phyloP scores from a whole-genome alignment of 2,113 vertebrate genomes.

The Gyps fulvus region DNA sequence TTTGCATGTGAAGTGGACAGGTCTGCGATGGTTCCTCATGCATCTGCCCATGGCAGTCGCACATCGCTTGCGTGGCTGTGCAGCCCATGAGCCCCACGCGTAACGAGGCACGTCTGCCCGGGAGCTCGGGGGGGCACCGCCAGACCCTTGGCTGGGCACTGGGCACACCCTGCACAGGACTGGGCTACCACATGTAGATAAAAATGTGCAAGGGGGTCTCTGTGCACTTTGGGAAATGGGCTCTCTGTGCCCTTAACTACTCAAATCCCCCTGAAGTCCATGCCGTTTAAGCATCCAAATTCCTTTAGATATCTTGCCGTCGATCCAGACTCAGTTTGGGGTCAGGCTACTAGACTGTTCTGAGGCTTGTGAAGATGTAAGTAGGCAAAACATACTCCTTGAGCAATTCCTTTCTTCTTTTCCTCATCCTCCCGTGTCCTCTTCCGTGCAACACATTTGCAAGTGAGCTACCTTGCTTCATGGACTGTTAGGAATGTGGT shows the following conservation, averaged over 20 bases:
- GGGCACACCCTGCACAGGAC: neutral
- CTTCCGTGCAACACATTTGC: neutral
- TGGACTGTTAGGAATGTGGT: neutral
- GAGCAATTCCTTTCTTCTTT: neutral
- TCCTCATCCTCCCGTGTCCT: neutral
- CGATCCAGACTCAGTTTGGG: neutral
- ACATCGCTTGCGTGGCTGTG: neutral
- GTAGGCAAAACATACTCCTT: neutral
- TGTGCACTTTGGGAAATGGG: neutral
- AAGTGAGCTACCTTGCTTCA: neutral
- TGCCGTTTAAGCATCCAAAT: neutral
- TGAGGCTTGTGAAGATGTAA: neutral
- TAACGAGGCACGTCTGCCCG: fast-evolving
- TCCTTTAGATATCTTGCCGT: neutral
- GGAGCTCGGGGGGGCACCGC: neutral
- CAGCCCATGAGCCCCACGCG: neutral
- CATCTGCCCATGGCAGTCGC: neutral
- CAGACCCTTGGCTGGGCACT: neutral
- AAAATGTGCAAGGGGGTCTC: neutral
- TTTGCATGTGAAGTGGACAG: neutral
- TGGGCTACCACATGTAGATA: neutral
- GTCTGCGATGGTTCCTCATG: neutral
- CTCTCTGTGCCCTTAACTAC: neutral
- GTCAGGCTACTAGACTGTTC: neutral
- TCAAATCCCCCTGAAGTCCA: neutral